These are phyloP conservation scores for Temnothorax longispinosus DNA, from an alignment of 1,140 invertebrate genomes.

Conservation along the genomic window DNA sequence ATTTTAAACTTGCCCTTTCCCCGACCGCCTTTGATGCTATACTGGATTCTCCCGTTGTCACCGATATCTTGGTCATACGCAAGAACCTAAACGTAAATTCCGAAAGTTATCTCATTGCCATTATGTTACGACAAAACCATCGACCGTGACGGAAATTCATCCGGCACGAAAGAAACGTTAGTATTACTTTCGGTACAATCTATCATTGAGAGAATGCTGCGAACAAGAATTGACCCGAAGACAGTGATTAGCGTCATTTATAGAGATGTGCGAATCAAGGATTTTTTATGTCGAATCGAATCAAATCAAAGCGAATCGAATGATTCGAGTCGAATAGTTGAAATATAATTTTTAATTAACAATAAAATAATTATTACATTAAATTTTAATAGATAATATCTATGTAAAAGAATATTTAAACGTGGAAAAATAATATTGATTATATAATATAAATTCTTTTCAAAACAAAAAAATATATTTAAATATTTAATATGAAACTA, in stretches of 20 bases:
- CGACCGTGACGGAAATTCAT: slow-evolving; percentile 16
- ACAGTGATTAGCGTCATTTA: background rate
- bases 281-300: too few relatives aligned
- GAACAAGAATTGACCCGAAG: background rate
- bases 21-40: slow-evolving; percentile 92
- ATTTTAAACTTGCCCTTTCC: slow-evolving; percentile 92
- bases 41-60: slow-evolving; percentile 92
- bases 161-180: slow-evolving; percentile 50
- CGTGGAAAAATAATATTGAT: too few relatives aligned
- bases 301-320: too few relatives aligned
- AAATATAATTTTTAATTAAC: too few relatives aligned
- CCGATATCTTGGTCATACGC: slow-evolving; percentile 94
- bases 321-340: too few relatives aligned
- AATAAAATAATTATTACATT: too few relatives aligned
- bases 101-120: background rate
- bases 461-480: too few relatives aligned
- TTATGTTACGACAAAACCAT: background rate
- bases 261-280: too few relatives aligned
- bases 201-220: slow-evolving; percentile 19
- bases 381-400: too few relatives aligned
- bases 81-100: slow-evolving; percentile 88
- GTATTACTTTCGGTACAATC: slow-evolving; percentile 3
- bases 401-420: too few relatives aligned
- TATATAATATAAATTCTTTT: too few relatives aligned
- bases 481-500: too few relatives aligned